Conservation (phyloP, 1,140 invertebrate species). For the Melanaphis sacchari region DNA sequence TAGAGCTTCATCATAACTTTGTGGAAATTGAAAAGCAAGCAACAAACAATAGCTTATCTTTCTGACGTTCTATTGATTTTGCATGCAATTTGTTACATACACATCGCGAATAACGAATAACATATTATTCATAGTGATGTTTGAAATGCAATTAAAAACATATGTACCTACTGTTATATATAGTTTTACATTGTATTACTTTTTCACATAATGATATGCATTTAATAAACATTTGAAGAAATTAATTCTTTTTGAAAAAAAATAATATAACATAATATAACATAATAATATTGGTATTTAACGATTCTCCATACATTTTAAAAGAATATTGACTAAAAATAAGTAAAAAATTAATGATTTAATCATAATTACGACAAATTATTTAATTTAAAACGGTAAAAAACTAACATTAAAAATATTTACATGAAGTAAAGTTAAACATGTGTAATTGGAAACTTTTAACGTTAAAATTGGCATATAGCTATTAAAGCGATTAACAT, state of each 20-base stretch:
- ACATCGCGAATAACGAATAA: neutral
- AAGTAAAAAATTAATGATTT: neutral
- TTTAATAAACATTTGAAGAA: too few species aligned
- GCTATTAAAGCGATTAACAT: too few species aligned
- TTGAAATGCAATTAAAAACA: neutral
- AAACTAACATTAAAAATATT: too few species aligned
- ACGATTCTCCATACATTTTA: too few species aligned
- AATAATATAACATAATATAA: neutral
- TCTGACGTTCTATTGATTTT: neutral
- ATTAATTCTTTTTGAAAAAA: neutral
- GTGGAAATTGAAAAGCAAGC: neutral
- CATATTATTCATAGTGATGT: neutral
- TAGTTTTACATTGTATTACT: neutral
- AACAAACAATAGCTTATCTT: neutral
- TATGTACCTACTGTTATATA: neutral
- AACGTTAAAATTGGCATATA: too few species aligned
- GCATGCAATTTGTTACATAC: neutral
- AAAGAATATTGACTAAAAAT: neutral
- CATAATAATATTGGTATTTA: neutral
- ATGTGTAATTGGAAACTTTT: too few species aligned
- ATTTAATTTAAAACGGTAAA: too few species aligned
- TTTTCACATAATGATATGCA: neutral
- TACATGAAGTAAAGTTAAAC: too few species aligned
- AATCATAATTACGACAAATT: neutral
- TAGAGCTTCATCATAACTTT: neutral